These are phyloP conservation scores for Parambassis ranga DNA, from an alignment of 2,797 vertebrate genomes.

Conservation along the genomic window DNA sequence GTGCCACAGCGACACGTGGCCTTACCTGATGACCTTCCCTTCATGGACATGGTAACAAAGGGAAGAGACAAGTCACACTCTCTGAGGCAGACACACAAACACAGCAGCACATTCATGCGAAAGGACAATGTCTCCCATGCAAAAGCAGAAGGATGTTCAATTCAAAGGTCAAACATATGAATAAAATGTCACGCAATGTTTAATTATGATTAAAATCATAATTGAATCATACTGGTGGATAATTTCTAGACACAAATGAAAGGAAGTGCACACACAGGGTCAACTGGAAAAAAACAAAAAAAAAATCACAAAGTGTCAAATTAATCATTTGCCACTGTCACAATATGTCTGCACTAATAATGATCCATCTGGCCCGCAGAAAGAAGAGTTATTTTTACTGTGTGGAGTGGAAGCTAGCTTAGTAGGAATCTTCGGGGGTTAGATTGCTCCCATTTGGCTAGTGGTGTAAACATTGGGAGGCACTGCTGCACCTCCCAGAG, in stretches of 20 bases:
- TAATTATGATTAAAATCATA: neutral
- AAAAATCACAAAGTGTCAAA: slow-evolving; percentile 4
- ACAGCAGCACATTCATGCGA: neutral
- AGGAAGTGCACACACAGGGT: neutral
- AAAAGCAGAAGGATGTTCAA: neutral
- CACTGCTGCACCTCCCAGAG: slow-evolving; percentile 41
- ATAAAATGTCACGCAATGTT: neutral
- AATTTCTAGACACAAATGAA: neutral
- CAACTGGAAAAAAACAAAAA: slow-evolving; percentile 3
- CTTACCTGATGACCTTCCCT: slow-evolving; percentile 48
- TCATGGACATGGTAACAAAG: slow-evolving; percentile 19
- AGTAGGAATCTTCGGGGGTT: slow-evolving; percentile 41
- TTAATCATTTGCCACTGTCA: slow-evolving; percentile 11
- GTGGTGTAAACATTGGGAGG: slow-evolving; percentile 58
- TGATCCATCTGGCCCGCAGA: slow-evolving; percentile 9
- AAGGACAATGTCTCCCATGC: neutral
- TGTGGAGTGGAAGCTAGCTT: slow-evolving; percentile 27
- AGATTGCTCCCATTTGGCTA: slow-evolving; percentile 49
- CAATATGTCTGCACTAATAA: slow-evolving; percentile 30
- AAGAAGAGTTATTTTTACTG: slow-evolving; percentile 39
- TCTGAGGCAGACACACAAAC: slow-evolving; percentile 2
- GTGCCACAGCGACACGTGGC: slow-evolving; percentile 30
- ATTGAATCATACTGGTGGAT: neutral
- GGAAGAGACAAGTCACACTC: slow-evolving; percentile 16
- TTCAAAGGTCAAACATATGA: slow-evolving; percentile 2